Percentiles rank a stretch among this genome's conserved stretches.
Conservation (phyloP, 2,797 vertebrate species). For the Oreonectes daqikongensis region DNA sequence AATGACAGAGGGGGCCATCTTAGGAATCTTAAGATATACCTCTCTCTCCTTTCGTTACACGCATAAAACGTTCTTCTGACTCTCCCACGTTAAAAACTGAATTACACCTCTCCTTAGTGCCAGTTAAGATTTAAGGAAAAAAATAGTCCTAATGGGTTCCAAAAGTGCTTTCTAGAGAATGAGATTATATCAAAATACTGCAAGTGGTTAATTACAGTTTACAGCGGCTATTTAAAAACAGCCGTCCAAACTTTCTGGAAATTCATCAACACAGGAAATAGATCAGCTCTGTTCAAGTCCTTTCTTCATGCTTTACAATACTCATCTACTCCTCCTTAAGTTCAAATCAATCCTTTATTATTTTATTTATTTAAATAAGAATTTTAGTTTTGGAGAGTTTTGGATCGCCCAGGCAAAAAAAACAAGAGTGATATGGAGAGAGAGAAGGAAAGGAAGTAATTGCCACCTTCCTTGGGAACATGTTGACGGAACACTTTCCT, state of each 20-base stretch:
- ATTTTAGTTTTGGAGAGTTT: neutral
- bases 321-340: neutral
- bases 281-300: neutral
- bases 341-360: neutral
- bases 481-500: constrained; percentile 66
- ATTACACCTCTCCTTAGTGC: neutral
- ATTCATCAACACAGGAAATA: neutral
- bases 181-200: neutral
- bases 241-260: constrained; percentile 19
- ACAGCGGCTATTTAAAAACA: neutral
- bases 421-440: neutral
- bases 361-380: neutral
- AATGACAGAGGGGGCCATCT: constrained; percentile 25
- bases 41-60: neutral
- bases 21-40: constrained; percentile 41
- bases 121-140: neutral
- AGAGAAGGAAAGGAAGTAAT: constrained; percentile 35
- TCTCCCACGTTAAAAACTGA: neutral
- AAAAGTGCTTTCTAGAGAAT: neutral
- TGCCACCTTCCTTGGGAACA: constrained; percentile 68
- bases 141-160: neutral
- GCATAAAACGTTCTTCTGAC: constrained; percentile 9
- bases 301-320: no score
- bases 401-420: neutral
- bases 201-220: neutral